Percentiles rank a stretch among this genome's conserved stretches.
Conservation (phyloP, 64 coral and sea anemone genomes). For the Actinia tenebrosa region DNA sequence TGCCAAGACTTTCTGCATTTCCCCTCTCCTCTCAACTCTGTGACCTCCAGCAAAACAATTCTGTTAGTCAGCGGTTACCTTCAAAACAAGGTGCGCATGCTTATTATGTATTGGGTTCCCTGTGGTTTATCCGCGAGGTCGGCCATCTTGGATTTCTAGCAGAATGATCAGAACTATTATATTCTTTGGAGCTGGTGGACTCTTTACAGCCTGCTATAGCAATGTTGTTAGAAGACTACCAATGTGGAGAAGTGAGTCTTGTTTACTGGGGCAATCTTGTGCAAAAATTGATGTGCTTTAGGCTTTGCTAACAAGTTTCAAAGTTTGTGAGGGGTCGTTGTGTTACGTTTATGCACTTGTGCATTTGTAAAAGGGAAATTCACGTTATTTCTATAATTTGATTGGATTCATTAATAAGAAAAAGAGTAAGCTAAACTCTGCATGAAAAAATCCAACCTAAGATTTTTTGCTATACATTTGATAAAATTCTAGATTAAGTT, state of each 20-base stretch:
- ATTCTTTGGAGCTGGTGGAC: conserved; percentile 74
- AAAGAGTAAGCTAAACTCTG: no score
- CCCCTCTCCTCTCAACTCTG: no score
- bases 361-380: neutral
- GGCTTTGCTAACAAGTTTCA: neutral
- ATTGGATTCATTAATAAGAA: no score
- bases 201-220: conserved; percentile 82
- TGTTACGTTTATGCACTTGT: neutral
- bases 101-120: neutral
- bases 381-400: no score
- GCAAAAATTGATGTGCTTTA: neutral
- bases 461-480: no score
- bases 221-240: conserved; percentile 75
- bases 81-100: no score
- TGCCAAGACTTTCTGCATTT: no score
- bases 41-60: no score
- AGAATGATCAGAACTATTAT: conserved; percentile 88
- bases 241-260: conserved; percentile 90
- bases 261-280: neutral
- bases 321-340: neutral
- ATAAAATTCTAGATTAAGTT: no score
- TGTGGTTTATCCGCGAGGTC: neutral
- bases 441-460: no score
- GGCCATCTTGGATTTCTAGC: conserved; percentile 10
- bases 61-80: no score